Percentiles rank a stretch among this genome's conserved stretches.
These are phyloP conservation scores for Tachuris rubrigastra DNA, from an alignment of 2,113 vertebrate genomes.

Conservation along the genomic window DNA sequence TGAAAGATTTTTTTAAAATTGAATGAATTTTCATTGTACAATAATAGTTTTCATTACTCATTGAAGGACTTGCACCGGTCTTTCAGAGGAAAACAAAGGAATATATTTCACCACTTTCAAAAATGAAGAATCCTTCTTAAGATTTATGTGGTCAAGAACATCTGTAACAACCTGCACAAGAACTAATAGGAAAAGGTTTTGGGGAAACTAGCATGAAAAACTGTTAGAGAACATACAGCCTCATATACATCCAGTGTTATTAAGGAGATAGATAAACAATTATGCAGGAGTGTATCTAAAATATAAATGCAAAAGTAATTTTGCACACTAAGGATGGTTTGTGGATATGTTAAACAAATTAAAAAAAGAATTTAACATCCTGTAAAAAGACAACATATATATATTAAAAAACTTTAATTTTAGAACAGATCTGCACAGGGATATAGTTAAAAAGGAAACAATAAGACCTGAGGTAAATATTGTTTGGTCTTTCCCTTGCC, in stretches of 20 bases:
- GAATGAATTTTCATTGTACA: not conserved
- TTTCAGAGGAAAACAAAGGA: not conserved
- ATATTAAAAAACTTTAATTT: no score
- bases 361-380: not conserved
- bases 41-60: not conserved
- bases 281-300: not conserved
- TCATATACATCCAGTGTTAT: not conserved
- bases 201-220: not conserved
- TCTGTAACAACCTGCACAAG: not conserved
- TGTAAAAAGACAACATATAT: not conserved
- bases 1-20: rapidly evolving
- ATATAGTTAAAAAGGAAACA: not conserved
- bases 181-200: not conserved
- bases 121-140: not conserved
- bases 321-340: not conserved
- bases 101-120: not conserved
- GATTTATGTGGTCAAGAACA: not conserved
- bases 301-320: not conserved
- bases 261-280: not conserved
- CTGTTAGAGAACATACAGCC: not conserved
- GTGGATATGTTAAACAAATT: not conserved
- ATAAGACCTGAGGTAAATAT: not conserved
- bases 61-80: not conserved
- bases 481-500: not conserved
- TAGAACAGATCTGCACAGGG: not conserved